A percentile compares a stretch with the other conserved stretches of the same genome.
Evolutionary conservation across 2,888 invertebrate genomes (phyloP).

Genomic region (Pyrrhopygopsis socrates): DNA sequence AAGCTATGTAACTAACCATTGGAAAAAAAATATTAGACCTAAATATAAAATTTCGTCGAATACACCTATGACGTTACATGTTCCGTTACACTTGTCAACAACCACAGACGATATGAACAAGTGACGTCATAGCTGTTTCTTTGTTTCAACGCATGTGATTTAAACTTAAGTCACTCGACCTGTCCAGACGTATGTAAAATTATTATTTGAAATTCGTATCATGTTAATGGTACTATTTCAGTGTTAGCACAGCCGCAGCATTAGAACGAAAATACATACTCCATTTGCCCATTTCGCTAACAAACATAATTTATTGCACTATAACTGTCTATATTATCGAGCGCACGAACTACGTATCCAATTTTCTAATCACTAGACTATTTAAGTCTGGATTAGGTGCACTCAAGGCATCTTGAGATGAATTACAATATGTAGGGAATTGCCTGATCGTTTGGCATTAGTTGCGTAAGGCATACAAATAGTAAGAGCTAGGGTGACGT

Average conservation of each 20-base stretch:
- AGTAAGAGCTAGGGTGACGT: conserved; percentile 80
- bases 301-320: conserved; percentile 53
- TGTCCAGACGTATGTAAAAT: not conserved
- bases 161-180: not conserved
- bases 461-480: conserved; percentile 84
- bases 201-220: conserved; percentile 21
- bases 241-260: not conserved
- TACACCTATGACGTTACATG: too few relatives aligned
- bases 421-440: conserved; percentile 69
- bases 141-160: not conserved
- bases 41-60: too few relatives aligned
- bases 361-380: conserved; percentile 78
- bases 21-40: too few relatives aligned
- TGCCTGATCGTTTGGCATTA: conserved; percentile 79
- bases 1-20: too few relatives aligned
- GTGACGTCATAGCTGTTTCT: too few relatives aligned
- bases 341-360: conserved; percentile 64
- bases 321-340: conserved; percentile 79
- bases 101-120: too few relatives aligned
- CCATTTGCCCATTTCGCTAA: conserved; percentile 62
- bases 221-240: conserved; percentile 21
- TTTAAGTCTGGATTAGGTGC: conserved; percentile 74
- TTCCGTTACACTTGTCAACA: too few relatives aligned
- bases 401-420: conserved; percentile 81
- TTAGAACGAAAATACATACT: conserved; percentile 34